Conservation (phyloP, 2,888 invertebrate genomes). For the Spatulosminthurus flaviceps region DNA sequence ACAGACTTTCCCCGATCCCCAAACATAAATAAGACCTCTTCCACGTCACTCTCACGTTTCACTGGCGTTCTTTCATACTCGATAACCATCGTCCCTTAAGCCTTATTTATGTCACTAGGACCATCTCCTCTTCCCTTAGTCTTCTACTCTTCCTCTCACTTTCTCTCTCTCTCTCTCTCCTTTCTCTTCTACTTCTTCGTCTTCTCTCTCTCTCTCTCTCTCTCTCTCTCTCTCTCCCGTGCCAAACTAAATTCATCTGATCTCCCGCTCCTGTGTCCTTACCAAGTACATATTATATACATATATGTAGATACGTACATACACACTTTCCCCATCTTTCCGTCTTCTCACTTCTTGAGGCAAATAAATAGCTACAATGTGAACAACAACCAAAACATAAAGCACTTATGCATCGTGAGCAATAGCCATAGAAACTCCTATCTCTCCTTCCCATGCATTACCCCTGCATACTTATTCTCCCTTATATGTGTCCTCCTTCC, state of each 20-base stretch:
- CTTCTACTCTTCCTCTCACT: constrained; percentile 37
- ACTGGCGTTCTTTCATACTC: constrained; percentile 64
- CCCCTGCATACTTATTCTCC: neutral
- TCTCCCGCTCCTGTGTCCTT: constrained; percentile 31
- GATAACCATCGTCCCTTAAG: constrained; percentile 64
- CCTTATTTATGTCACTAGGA: constrained; percentile 63
- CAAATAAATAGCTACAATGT: neutral
- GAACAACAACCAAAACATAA: constrained; percentile 23
- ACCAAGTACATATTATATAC: constrained; percentile 19
- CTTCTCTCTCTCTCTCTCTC: constrained; percentile 26
- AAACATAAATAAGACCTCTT: constrained; percentile 64
- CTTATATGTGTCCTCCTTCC: neutral
- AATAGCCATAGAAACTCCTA: neutral
- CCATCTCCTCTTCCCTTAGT: constrained; percentile 48
- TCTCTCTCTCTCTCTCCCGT: constrained; percentile 15
- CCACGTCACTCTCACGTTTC: constrained; percentile 64
- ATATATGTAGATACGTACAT: neutral
- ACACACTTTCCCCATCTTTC: constrained; percentile 32
- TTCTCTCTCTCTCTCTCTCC: constrained; percentile 23
- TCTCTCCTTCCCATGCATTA: neutral
- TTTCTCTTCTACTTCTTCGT: constrained; percentile 1
- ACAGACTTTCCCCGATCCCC: constrained; percentile 61
- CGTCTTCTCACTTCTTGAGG: neutral
- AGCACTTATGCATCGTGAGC: constrained; percentile 36
- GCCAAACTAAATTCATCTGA: constrained; percentile 44